Conservation (phyloP, 2,888 invertebrate genomes). For the Polia nebulosa region DNA sequence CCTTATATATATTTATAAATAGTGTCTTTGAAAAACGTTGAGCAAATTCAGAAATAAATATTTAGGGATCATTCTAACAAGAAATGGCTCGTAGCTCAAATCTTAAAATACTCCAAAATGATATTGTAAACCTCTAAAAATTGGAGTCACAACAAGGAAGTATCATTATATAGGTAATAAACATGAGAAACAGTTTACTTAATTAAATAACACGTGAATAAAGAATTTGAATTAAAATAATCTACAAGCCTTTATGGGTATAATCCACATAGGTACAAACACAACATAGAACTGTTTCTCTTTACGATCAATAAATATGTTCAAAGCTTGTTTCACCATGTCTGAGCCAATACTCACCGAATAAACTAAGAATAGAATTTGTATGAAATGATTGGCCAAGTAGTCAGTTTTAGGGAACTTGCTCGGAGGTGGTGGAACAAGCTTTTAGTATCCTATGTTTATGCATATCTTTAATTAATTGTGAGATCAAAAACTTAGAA, state of each 20-base stretch:
- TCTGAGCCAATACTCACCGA: not conserved
- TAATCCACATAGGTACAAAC: slow-evolving; percentile 29
- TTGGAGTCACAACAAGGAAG: slow-evolving; percentile 56
- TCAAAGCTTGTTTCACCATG: slow-evolving; percentile 29
- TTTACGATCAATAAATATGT: slow-evolving; percentile 39
- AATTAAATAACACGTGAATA: slow-evolving; percentile 52
- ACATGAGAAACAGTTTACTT: slow-evolving; percentile 40
- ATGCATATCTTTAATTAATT: slow-evolving; percentile 57
- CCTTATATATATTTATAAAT: slow-evolving; percentile 67
- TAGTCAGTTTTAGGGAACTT: not conserved
- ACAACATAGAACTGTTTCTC: slow-evolving; percentile 47
- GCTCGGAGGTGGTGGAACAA: slow-evolving; percentile 3
- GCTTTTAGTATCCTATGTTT: slow-evolving; percentile 33
- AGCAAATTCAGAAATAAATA: slow-evolving; percentile 79
- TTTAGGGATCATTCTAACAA: slow-evolving; percentile 60
- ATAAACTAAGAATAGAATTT: not conserved
- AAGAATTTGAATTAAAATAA: slow-evolving; percentile 43
- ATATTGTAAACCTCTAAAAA: slow-evolving; percentile 62
- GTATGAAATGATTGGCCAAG: not conserved
- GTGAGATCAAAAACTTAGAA: slow-evolving; percentile 64
- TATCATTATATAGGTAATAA: slow-evolving; percentile 47
- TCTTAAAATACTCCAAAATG: slow-evolving; percentile 60
- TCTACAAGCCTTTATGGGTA: slow-evolving; percentile 48
- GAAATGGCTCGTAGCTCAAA: slow-evolving; percentile 65
- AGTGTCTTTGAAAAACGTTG: slow-evolving; percentile 76